phyloP scores from a whole-genome alignment of 2,888 invertebrate species.

The Drosophila mimetica region DNA sequence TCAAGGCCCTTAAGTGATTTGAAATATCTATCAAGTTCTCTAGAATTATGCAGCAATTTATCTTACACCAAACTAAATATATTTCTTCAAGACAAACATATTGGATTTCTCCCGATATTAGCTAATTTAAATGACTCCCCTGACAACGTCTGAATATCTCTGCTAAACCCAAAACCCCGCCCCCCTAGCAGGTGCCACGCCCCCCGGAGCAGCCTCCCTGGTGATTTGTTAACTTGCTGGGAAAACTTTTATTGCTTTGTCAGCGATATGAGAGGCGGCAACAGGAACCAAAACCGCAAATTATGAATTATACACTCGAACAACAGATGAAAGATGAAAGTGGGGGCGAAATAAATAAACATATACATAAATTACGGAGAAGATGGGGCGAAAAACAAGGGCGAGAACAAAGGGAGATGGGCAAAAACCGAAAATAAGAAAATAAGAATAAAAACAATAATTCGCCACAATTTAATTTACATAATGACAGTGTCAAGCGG shows the following conservation, averaged over 20 bases:
- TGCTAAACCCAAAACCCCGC: background rate
- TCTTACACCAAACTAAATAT: too few relatives aligned
- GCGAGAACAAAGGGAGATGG: conserved; percentile 10
- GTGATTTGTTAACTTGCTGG: conserved; percentile 74
- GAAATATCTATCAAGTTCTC: too few relatives aligned
- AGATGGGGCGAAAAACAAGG: conserved; percentile 34
- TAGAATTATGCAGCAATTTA: too few relatives aligned
- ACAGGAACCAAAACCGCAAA: conserved; percentile 46
- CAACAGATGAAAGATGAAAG: conserved; percentile 33
- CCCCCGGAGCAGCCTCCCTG: conserved; percentile 31
- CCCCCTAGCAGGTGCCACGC: conserved; percentile 20
- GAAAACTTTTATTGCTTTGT: conserved; percentile 72
- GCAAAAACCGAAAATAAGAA: conserved; percentile 28
- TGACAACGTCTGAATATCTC: background rate
- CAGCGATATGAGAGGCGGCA: conserved; percentile 38
- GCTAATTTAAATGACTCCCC: background rate
- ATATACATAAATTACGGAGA: conserved; percentile 70
- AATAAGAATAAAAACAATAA: conserved; percentile 62
- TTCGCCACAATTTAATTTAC: conserved; percentile 81
- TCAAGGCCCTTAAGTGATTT: too few relatives aligned
- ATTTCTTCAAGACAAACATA: too few relatives aligned
- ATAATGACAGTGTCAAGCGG: conserved; percentile 78
- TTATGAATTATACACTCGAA: conserved; percentile 71
- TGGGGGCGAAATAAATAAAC: conserved; percentile 36
- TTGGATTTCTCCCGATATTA: background rate